Evolutionary conservation across 2,113 vertebrate genomes (phyloP).

Genomic region (Pyrgilauda ruficollis): DNA sequence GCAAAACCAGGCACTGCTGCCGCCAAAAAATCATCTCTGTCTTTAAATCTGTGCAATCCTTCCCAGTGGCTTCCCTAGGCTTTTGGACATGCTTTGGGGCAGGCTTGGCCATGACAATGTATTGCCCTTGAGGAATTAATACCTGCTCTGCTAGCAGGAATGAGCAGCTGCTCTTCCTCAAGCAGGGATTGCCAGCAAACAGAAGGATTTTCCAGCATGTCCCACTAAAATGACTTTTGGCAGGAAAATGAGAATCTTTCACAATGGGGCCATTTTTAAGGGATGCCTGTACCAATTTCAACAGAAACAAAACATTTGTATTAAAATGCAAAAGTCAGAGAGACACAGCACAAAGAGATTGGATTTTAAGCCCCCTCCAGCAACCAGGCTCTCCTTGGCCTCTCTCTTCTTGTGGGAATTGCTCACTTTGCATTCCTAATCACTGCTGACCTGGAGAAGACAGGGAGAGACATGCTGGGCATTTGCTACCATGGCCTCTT

Average conservation of each 20-base stretch:
- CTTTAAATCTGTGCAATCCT: neutral
- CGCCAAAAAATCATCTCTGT: neutral
- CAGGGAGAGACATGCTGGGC: neutral
- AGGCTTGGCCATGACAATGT: neutral
- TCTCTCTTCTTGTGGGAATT: neutral
- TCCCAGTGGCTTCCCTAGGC: neutral
- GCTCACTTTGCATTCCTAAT: neutral
- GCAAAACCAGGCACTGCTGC: neutral
- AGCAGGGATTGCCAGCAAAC: neutral
- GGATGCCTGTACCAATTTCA: constrained; percentile 17
- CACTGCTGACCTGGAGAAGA: neutral
- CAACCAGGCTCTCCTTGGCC: neutral
- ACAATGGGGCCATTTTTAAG: constrained; percentile 1
- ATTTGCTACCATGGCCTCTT: neutral
- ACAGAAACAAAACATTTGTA: constrained; percentile 22
- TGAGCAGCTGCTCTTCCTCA: constrained; percentile 4
- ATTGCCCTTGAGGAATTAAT: neutral
- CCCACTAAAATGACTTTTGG: constrained; percentile 28
- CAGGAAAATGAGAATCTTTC: neutral
- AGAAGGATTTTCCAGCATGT: constrained; percentile 35
- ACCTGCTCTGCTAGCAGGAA: constrained; percentile 2
- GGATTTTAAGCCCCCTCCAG: neutral
- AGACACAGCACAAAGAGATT: neutral
- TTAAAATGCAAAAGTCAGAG: constrained; percentile 4
- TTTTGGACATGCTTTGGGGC: neutral